These are phyloP conservation scores for Neosilurus mollespiculum DNA, from an alignment of 2,797 vertebrate species.

Conservation along the genomic window DNA sequence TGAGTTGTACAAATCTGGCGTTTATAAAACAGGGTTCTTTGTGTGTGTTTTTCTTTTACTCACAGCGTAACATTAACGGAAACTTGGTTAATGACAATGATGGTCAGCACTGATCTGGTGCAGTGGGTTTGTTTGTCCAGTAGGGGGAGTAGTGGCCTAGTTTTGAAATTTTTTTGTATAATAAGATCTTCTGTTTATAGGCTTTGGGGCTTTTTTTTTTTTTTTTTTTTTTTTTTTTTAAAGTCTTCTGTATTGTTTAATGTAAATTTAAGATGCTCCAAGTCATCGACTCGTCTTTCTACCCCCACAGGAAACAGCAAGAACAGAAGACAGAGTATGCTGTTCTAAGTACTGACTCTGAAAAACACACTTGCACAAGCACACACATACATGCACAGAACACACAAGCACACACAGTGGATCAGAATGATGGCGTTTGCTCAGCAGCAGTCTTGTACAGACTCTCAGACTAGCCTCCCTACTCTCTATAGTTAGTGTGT, in stretches of 20 bases:
- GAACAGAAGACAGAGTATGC: constrained; percentile 99
- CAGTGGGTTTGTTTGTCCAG: constrained; percentile 27
- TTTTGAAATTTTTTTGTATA: neutral
- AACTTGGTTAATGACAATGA: no score
- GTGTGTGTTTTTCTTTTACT: neutral
- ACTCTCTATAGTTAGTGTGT: constrained; percentile 48
- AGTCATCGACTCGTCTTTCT: neutral
- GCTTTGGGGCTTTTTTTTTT: neutral
- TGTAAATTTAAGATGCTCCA: neutral
- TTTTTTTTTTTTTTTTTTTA: neutral
- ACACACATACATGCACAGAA: constrained; percentile 41
- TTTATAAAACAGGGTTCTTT: neutral
- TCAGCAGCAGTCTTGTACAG: constrained; percentile 53
- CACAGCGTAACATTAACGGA: neutral
- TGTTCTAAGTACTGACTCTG: constrained; percentile 74
- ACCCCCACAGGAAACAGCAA: constrained; percentile 85
- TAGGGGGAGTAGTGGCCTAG: constrained; percentile 24
- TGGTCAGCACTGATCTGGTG: neutral
- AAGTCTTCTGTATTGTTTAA: neutral
- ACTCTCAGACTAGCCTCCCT: constrained; percentile 56
- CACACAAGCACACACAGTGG: constrained; percentile 53
- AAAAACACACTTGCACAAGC: constrained; percentile 43
- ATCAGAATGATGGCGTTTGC: constrained; percentile 50
- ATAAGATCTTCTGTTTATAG: neutral
- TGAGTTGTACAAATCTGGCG: no score